phyloP scores from a whole-genome alignment of 2,888 invertebrate genomes.

The Drosophila helvetica region DNA sequence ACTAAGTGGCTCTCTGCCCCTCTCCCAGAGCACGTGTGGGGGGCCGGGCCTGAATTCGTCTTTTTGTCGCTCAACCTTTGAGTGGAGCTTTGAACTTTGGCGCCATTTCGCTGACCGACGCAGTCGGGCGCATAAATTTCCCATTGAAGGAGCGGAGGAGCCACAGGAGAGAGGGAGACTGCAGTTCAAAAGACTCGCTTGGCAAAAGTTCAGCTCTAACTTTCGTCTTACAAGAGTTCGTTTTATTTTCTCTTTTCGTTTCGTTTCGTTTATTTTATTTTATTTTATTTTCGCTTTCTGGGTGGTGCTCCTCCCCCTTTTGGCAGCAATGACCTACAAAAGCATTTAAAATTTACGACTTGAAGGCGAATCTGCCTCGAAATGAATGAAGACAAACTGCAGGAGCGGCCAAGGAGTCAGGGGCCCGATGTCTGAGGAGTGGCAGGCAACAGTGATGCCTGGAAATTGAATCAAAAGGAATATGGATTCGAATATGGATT shows the following conservation, averaged over 20 bases:
- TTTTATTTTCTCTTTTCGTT: constrained; percentile 15
- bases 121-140: constrained; percentile 70
- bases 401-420: constrained; percentile 36
- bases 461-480: neutral
- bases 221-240: constrained; percentile 43
- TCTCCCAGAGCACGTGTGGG: neutral
- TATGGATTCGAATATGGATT: neutral
- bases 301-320: constrained; percentile 2
- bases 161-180: constrained; percentile 1
- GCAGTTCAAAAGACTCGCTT: constrained; percentile 49
- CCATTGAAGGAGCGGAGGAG: constrained; percentile 4
- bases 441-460: constrained; percentile 24
- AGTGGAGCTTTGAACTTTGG: constrained; percentile 76
- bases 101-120: constrained; percentile 75
- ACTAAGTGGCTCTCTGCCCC: constrained; percentile 56
- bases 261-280: constrained; percentile 6
- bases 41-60: neutral
- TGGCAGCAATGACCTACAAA: constrained; percentile 75
- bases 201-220: constrained; percentile 54
- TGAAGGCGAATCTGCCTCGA: constrained; percentile 36
- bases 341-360: constrained; percentile 78
- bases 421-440: constrained; percentile 1
- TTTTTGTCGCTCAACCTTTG: constrained; percentile 40
- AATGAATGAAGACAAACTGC: constrained; percentile 76
- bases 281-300: neutral